A percentile compares a stretch with the other conserved stretches of the same genome.
Evolutionary conservation across 2,113 vertebrate species (phyloP).

Genomic region (Zosterops hypoxanthus): DNA sequence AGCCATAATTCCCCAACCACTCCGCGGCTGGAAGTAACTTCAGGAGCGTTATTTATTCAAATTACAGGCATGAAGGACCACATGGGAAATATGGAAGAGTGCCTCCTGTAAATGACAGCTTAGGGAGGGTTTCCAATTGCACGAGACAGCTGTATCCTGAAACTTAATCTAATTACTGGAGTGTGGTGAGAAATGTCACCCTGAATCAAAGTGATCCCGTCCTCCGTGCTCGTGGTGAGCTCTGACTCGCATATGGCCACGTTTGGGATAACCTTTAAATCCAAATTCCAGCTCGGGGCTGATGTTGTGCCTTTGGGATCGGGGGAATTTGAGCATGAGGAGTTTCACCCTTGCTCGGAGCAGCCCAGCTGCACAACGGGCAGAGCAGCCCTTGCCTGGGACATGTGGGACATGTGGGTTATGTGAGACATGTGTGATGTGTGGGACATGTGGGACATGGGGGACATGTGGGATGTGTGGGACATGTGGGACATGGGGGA

Average conservation of each 20-base stretch:
- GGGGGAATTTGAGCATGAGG: background rate
- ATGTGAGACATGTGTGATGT: no score
- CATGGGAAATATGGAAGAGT: conserved; percentile 38
- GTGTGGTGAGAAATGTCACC: conserved; percentile 50
- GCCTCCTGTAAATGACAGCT: conserved; percentile 49
- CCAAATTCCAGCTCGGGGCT: background rate
- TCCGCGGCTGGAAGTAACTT: background rate
- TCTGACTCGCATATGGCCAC: background rate
- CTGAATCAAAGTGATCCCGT: conserved; percentile 31
- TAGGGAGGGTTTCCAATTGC: conserved; percentile 47
- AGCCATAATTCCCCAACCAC: conserved; percentile 29
- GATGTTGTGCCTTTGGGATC: background rate
- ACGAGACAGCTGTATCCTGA: conserved; percentile 46
- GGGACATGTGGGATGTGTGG: no score
- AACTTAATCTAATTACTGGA: conserved; percentile 55
- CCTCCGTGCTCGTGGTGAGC: background rate
- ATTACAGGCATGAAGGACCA: conserved; percentile 30
- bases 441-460: no score
- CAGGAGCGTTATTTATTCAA: conserved; percentile 58
- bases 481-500: no score
- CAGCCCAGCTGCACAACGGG: background rate
- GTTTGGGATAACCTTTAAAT: background rate
- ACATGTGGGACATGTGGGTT: fast-evolving
- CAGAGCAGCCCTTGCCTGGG: background rate
- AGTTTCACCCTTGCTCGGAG: background rate